phyloP scores from a whole-genome alignment of 1,140 invertebrate genomes.

The Ruditapes philippinarum region DNA sequence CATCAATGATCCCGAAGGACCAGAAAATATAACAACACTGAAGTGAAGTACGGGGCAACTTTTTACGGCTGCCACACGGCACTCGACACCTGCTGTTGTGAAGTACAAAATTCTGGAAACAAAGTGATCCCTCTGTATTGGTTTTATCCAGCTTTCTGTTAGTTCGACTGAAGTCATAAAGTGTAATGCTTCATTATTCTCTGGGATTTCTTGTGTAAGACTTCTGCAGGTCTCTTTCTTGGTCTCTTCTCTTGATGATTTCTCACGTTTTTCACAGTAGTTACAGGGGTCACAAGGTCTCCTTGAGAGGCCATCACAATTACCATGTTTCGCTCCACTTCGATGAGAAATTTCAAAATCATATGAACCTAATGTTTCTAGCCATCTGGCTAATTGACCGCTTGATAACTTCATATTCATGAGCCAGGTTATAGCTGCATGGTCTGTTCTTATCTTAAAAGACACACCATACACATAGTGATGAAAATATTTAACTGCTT shows the following conservation, averaged over 20 bases:
- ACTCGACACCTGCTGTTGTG: too few species aligned
- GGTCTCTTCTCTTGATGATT: neutral
- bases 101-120: too few species aligned
- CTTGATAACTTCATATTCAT: neutral
- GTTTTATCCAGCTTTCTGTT: too few species aligned
- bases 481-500: too few species aligned
- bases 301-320: too few species aligned
- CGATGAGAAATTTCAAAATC: constrained; percentile 3
- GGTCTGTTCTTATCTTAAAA: neutral
- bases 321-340: constrained; percentile 11
- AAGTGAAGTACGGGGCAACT: too few species aligned
- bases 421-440: neutral
- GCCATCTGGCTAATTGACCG: constrained; percentile 41
- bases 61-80: too few species aligned
- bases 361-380: constrained; percentile 26
- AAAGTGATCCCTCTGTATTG: too few species aligned
- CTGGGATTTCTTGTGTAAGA: too few species aligned
- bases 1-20: too few species aligned
- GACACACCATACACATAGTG: constrained; percentile 1
- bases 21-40: too few species aligned
- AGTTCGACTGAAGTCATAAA: neutral
- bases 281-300: constrained; percentile 12
- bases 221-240: neutral
- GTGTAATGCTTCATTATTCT: too few species aligned
- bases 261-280: neutral